Evolutionary conservation across 2,888 invertebrate genomes (phyloP).

Genomic region (Diarsia dahlii): DNA sequence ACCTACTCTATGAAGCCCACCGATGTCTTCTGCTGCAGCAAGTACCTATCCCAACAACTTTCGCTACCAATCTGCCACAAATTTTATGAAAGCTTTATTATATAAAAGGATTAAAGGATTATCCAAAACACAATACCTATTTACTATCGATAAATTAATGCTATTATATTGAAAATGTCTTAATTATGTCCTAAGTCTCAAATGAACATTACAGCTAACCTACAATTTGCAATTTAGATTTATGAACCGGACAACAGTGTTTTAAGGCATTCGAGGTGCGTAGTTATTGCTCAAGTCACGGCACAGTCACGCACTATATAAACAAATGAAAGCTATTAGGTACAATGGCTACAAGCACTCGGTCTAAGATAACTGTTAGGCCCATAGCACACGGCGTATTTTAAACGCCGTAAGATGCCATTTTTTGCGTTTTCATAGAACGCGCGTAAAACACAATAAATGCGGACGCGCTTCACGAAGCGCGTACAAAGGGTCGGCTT

Average conservation of each 20-base stretch:
- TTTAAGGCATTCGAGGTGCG: conserved; percentile 14
- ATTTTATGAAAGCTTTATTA: not conserved
- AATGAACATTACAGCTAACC: not conserved
- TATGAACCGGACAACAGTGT: conserved; percentile 9
- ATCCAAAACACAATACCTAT: not conserved
- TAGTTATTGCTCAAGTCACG: conserved; percentile 27
- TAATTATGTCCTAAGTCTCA: conserved; percentile 6
- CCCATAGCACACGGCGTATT: too few relatives aligned
- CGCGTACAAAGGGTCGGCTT: too few relatives aligned
- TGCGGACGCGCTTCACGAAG: too few relatives aligned
- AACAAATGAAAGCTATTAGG: conserved; percentile 13
- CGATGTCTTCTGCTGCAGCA: not conserved
- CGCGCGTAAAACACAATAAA: too few relatives aligned
- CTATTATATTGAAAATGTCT: not conserved
- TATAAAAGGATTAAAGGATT: not conserved
- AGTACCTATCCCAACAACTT: not conserved
- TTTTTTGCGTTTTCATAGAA: too few relatives aligned
- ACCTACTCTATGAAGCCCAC: too few relatives aligned
- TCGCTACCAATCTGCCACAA: not conserved
- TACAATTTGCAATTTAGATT: conserved; percentile 42
- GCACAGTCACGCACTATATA: not conserved
- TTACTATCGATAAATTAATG: conserved; percentile 6
- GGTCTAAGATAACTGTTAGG: too few relatives aligned
- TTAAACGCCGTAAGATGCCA: too few relatives aligned
- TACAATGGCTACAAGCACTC: not conserved